These are phyloP conservation scores for Galerucella nymphaeae DNA, from an alignment of 2,888 invertebrate genomes.

Conservation along the genomic window DNA sequence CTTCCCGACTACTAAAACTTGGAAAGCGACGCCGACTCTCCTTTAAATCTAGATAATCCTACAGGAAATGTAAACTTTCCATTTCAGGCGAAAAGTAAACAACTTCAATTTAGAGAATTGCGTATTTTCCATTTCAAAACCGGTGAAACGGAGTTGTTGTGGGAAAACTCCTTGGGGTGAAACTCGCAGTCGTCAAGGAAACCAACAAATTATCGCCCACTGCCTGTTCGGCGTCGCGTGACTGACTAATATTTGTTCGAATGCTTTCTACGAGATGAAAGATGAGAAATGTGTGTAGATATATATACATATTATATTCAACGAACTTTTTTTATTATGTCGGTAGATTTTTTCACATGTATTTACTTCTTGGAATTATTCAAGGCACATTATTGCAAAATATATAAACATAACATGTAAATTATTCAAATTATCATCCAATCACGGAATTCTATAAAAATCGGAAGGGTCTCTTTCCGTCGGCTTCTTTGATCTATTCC, in stretches of 20 bases:
- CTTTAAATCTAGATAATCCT: constrained; percentile 11
- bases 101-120: constrained; percentile 31
- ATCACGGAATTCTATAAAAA: too few relatives aligned
- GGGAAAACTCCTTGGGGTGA: constrained; percentile 45
- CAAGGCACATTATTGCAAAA: too few relatives aligned
- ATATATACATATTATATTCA: too few relatives aligned
- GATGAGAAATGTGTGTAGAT: background rate
- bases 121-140: constrained; percentile 19
- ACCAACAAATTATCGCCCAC: constrained; percentile 50
- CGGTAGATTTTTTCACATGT: background rate
- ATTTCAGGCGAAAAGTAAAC: constrained; percentile 19
- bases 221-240: constrained; percentile 34
- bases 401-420: too few relatives aligned
- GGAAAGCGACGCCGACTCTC: background rate
- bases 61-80: constrained; percentile 17
- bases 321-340: background rate
- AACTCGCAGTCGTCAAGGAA: constrained; percentile 46
- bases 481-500: too few relatives aligned
- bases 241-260: constrained; percentile 28
- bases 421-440: too few relatives aligned
- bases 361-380: too few relatives aligned
- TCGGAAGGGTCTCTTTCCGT: too few relatives aligned
- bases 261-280: background rate
- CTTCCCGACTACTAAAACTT: constrained; percentile 10
- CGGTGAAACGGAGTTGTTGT: constrained; percentile 18